Conservation (phyloP, 2,888 invertebrate species). For the Cheiracanthium punctorium region DNA sequence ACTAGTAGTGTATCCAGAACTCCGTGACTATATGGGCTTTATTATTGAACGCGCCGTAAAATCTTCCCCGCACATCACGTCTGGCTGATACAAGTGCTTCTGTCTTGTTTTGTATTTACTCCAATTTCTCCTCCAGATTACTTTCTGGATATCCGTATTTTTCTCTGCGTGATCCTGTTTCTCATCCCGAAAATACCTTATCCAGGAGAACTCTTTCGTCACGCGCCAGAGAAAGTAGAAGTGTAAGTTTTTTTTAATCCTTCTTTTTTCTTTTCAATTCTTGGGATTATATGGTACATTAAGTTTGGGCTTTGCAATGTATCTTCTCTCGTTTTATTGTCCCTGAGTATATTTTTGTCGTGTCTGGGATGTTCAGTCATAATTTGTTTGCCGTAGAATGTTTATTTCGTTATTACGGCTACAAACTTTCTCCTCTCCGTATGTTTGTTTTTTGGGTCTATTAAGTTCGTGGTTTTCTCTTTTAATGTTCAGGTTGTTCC, state of each 20-base stretch:
- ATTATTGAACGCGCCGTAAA: conserved; percentile 2
- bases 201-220: conserved; percentile 37
- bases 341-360: neutral
- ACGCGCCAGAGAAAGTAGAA: conserved; percentile 36
- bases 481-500: no score
- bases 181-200: conserved; percentile 29
- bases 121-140: conserved; percentile 25
- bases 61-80: conserved; percentile 45
- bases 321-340: neutral
- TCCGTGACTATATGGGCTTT: conserved; percentile 18
- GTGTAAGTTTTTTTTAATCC: neutral
- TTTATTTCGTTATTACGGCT: neutral
- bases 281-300: neutral
- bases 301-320: neutral
- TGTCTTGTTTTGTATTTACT: neutral
- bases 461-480: no score
- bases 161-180: conserved; percentile 38
- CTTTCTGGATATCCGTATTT: conserved; percentile 49
- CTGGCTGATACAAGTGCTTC: conserved; percentile 8
- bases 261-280: conserved; percentile 22
- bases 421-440: neutral
- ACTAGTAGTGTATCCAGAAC: conserved; percentile 9
- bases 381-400: neutral
- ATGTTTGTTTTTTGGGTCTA: no score
- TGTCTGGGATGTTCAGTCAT: neutral